Evolutionary conservation across 2,797 vertebrate genomes (phyloP).

Genomic region (Lerista edwardsae): DNA sequence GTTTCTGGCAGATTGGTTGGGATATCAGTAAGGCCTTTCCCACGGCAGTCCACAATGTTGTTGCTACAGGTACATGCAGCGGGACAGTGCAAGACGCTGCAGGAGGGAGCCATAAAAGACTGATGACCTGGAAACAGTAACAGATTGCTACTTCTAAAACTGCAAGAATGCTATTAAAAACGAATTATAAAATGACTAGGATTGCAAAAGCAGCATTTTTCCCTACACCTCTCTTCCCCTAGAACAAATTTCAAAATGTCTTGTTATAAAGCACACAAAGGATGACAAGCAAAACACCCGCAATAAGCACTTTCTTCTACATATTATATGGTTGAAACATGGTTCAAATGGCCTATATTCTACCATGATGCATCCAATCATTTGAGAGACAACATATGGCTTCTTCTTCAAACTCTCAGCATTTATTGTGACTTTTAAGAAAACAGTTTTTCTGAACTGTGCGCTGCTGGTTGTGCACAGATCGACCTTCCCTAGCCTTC

Average conservation of each 20-base stretch:
- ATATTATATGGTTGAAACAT: background rate
- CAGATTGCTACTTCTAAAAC: slow-evolving; percentile 38
- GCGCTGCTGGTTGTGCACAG: too few relatives aligned
- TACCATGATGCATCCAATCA: background rate
- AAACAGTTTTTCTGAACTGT: background rate
- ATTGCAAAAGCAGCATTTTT: background rate
- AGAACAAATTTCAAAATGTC: background rate
- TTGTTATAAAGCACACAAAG: background rate
- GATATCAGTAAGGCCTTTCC: slow-evolving; percentile 93
- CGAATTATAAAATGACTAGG: background rate
- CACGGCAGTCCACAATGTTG: slow-evolving; percentile 98
- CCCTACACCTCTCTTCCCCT: background rate
- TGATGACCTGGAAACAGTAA: slow-evolving; percentile 85
- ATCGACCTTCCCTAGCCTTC: too few relatives aligned
- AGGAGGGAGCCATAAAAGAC: slow-evolving; percentile 88
- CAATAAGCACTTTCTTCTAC: background rate
- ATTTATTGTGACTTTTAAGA: background rate
- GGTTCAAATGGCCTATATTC: background rate
- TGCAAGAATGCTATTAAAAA: slow-evolving; percentile 7
- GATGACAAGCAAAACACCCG: too few relatives aligned
- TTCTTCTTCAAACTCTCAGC: background rate
- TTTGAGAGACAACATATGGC: background rate
- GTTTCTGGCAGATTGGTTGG: slow-evolving; percentile 97
- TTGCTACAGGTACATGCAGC: slow-evolving; percentile 95
- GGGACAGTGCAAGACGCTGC: slow-evolving; percentile 95